These are phyloP conservation scores for Cancer borealis DNA, from an alignment of 2,888 invertebrate genomes.

Conservation along the genomic window DNA sequence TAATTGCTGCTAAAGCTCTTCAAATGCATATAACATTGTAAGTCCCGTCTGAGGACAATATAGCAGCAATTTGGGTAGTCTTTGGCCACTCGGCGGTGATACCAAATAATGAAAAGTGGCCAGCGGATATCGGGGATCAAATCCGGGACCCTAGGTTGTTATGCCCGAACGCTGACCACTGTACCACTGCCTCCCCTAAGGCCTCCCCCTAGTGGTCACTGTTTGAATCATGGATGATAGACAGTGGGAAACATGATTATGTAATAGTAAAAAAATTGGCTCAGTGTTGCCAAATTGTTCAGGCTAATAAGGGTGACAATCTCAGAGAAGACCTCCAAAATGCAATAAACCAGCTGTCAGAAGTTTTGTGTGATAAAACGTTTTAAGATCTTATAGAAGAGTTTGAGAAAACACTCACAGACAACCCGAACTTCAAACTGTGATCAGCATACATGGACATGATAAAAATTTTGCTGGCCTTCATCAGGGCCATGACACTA, in stretches of 20 bases:
- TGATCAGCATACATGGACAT: background rate
- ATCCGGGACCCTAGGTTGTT: too few species aligned
- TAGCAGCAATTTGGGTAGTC: too few species aligned
- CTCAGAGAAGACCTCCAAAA: background rate
- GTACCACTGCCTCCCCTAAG: too few species aligned
- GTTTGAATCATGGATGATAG: slow-evolving; percentile 31
- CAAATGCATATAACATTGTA: too few species aligned
- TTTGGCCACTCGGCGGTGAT: too few species aligned
- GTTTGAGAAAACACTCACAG: background rate
- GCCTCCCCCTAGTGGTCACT: too few species aligned
- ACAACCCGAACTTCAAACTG: background rate
- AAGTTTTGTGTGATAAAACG: background rate
- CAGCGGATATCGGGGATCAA: too few species aligned
- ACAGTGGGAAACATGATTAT: background rate
- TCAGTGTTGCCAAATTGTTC: background rate
- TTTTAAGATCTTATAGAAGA: background rate
- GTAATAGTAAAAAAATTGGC: background rate
- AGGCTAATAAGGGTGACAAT: background rate
- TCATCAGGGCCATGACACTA: slow-evolving; percentile 20
- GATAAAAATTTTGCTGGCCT: background rate
- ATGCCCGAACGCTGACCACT: too few species aligned
- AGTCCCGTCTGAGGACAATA: too few species aligned
- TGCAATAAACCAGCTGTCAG: background rate
- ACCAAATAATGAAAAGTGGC: too few species aligned
- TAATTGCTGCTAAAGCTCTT: too few species aligned